A percentile compares a stretch with the other conserved stretches of the same genome.
These are phyloP conservation scores for Ochlodes sylvanus DNA, from an alignment of 2,888 invertebrate species.

Conservation along the genomic window DNA sequence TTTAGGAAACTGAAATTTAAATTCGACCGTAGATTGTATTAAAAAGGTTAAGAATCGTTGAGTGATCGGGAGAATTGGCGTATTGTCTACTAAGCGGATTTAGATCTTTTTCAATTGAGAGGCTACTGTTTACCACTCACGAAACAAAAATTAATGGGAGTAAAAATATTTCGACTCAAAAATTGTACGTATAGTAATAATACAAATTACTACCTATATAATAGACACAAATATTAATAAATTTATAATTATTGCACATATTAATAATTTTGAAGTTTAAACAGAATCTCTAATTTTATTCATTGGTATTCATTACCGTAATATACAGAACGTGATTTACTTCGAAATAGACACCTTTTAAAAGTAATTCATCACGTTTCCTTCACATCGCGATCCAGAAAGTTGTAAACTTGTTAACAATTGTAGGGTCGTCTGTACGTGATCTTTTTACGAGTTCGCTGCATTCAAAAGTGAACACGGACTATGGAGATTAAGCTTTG, in stretches of 20 bases:
- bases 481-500: conserved; percentile 25
- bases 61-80: conserved; percentile 17
- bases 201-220: no score
- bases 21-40: neutral
- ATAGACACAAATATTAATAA: no score
- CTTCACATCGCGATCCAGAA: conserved; percentile 24
- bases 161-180: no score
- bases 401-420: conserved; percentile 38
- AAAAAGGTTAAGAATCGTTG: conserved; percentile 22
- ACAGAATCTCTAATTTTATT: no score
- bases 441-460: conserved; percentile 29
- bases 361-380: conserved; percentile 30
- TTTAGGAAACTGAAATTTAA: neutral
- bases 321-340: neutral
- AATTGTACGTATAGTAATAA: no score
- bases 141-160: no score
- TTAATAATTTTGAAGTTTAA: neutral
- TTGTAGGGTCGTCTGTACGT: conserved; percentile 36
- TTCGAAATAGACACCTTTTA: neutral
- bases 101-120: neutral
- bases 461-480: conserved; percentile 34
- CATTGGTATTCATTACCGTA: no score
- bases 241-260: neutral
- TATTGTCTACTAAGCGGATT: conserved; percentile 19
- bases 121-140: no score